Evolutionary conservation across 2,113 vertebrate species (phyloP).

Genomic region (Aplodontia rufa): DNA sequence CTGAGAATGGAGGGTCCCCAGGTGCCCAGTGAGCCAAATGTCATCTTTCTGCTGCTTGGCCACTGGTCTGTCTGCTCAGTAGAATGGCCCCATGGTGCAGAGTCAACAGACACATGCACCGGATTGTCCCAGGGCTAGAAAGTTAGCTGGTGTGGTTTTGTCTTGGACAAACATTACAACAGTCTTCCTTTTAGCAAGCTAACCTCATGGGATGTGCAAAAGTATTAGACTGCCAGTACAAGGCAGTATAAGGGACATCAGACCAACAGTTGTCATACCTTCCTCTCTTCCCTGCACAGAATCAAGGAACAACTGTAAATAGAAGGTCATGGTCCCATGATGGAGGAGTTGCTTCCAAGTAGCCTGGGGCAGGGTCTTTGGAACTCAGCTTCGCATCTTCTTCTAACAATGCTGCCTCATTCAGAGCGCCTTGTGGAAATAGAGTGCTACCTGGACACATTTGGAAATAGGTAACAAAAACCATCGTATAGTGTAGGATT

Average conservation of each 20-base stretch:
- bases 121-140: background rate
- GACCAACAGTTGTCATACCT: background rate
- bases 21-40: rapidly evolving
- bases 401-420: too few relatives aligned
- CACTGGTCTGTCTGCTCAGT: background rate
- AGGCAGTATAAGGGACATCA: background rate
- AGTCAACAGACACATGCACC: rapidly evolving
- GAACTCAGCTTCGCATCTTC: background rate
- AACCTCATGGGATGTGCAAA: background rate
- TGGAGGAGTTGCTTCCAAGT: background rate
- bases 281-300: background rate
- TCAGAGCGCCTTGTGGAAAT: rapidly evolving
- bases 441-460: too few relatives aligned
- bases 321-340: too few relatives aligned
- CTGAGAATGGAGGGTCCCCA: background rate
- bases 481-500: background rate
- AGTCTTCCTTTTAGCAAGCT: background rate
- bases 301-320: too few relatives aligned
- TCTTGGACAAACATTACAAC: background rate
- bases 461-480: background rate
- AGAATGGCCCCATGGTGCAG: background rate
- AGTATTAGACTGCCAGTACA: background rate
- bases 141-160: background rate
- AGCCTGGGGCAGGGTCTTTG: too few relatives aligned
- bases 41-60: background rate